Conservation (phyloP, 2,888 invertebrate genomes). For the Apocheima hispidaria region DNA sequence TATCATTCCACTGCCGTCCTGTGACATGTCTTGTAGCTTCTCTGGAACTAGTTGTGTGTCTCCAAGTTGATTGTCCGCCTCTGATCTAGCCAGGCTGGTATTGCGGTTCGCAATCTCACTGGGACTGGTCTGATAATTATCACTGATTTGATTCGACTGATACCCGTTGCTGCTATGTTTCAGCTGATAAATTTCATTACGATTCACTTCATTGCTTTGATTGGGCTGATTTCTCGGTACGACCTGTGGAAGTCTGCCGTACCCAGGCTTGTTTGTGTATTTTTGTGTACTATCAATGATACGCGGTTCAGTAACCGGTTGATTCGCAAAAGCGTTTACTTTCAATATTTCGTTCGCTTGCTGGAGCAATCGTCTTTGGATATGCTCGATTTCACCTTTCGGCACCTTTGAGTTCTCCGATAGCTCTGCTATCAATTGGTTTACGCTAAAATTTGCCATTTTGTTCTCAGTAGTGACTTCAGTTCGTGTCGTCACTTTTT, state of each 20-base stretch:
- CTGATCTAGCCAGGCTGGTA: slow-evolving; percentile 47
- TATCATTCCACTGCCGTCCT: slow-evolving; percentile 68
- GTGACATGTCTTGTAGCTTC: slow-evolving; percentile 70
- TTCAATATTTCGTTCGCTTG: slow-evolving; percentile 82
- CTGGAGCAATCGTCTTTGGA: slow-evolving; percentile 75
- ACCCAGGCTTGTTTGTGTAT: slow-evolving; percentile 66
- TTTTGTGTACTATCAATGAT: slow-evolving; percentile 72
- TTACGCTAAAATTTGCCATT: slow-evolving; percentile 74
- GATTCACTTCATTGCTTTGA: slow-evolving; percentile 39
- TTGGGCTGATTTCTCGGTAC: slow-evolving; percentile 61
- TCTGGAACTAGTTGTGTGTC: slow-evolving; percentile 81
- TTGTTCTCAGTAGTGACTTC: slow-evolving; percentile 56
- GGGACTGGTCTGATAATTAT: slow-evolving; percentile 43
- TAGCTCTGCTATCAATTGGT: slow-evolving; percentile 76
- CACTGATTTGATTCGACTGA: slow-evolving; percentile 41
- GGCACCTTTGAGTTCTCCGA: slow-evolving; percentile 79
- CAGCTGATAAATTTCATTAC: slow-evolving; percentile 20
- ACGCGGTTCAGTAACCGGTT: slow-evolving; percentile 61
- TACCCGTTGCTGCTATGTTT: slow-evolving; percentile 27
- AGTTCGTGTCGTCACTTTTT: slow-evolving; percentile 52
- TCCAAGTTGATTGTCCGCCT: slow-evolving; percentile 62
- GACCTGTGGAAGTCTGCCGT: slow-evolving; percentile 68
- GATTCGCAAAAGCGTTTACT: slow-evolving; percentile 77
- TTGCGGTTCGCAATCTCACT: slow-evolving; percentile 55
- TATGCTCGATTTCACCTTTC: slow-evolving; percentile 77